A percentile compares a stretch with the other conserved stretches of the same genome.
phyloP scores from a whole-genome alignment of 1,140 invertebrate genomes.

The Belonocnema kinseyi region DNA sequence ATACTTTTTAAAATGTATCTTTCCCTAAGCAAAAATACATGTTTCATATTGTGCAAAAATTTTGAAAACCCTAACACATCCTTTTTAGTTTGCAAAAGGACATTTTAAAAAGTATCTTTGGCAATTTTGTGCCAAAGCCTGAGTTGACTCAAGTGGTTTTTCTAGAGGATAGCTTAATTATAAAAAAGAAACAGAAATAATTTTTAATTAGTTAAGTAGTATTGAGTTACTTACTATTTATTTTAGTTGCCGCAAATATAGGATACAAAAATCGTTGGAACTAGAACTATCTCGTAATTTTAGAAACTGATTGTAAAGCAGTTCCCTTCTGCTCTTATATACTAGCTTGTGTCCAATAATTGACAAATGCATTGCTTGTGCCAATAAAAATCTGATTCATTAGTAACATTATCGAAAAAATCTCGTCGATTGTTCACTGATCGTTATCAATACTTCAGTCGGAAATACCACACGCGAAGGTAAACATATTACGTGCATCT shows the following conservation, averaged over 20 bases:
- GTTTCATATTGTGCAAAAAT: too few relatives aligned
- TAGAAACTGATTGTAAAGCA: neutral
- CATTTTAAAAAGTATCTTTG: too few relatives aligned
- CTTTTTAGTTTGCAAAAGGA: too few relatives aligned
- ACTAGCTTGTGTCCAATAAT: neutral
- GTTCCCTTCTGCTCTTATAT: constrained; percentile 1
- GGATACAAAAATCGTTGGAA: neutral
- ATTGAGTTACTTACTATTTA: too few relatives aligned
- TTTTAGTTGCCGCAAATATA: too few relatives aligned
- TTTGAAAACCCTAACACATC: too few relatives aligned
- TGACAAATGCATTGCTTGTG: neutral
- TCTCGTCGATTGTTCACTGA: neutral
- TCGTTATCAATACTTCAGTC: neutral
- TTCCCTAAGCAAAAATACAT: too few relatives aligned
- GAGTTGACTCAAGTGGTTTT: too few relatives aligned
- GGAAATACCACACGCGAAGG: neutral
- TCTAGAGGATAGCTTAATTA: neutral
- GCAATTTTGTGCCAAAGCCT: too few relatives aligned
- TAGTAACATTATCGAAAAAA: neutral
- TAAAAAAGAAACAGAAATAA: too few relatives aligned
- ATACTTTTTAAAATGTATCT: too few relatives aligned
- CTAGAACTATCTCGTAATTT: neutral
- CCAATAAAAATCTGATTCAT: neutral
- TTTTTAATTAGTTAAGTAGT: too few relatives aligned
- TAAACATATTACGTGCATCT: constrained; percentile 5